Base-by-base conservation (phyloP, 2,113 vertebrate species). In the Cettia cetti region DNA sequence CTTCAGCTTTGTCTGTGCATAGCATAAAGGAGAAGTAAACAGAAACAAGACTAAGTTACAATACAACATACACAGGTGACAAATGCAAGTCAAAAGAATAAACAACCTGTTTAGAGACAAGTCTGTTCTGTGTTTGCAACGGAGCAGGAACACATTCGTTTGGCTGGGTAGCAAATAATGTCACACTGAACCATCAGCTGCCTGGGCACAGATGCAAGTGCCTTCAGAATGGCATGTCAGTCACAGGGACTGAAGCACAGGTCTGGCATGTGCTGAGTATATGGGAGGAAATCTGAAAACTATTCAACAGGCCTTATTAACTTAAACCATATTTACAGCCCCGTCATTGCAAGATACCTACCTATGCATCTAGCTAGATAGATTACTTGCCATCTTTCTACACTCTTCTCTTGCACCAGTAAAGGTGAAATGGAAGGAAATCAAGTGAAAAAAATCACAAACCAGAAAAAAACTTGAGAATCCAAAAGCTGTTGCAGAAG, bases 211-310 rank as follows among this genome's bases (percentile, higher is more conserved):
- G 17, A 52, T 27, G 35, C 0, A 37, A 63, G 37, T 39, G 63
- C 31, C 63, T 49, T 71, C 40, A 49, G 63, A 26, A 12, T 0
- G 1, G 59, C 15, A 2, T 1, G 28, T 22, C 35, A 7, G 30
- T 59, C 65, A 6, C 57, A 39, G 66, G 27, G 64, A 31, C 80
- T 23, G 52, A 27, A 40, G 53, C 40, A 44, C 0, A 0, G 56
- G n/a, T 30, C 82, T 76, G 59, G 53, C 3, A 5, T 42, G 5
- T 28, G 31, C 45, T 52, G 66, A 28, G 39, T 7, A 4, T 20
- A 30, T 23, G 44, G 49, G 26, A 80, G n/a, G 59, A 82, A 76
- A 53, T 26, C 31, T 52, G 45, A 80, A 83, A 83, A 90, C 30
- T 65, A 23, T 76, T 68, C 75, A 71, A 72, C 49, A 68, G 39